Conservation (phyloP, 1,140 invertebrate species). For the Oncopeltus fasciatus region DNA sequence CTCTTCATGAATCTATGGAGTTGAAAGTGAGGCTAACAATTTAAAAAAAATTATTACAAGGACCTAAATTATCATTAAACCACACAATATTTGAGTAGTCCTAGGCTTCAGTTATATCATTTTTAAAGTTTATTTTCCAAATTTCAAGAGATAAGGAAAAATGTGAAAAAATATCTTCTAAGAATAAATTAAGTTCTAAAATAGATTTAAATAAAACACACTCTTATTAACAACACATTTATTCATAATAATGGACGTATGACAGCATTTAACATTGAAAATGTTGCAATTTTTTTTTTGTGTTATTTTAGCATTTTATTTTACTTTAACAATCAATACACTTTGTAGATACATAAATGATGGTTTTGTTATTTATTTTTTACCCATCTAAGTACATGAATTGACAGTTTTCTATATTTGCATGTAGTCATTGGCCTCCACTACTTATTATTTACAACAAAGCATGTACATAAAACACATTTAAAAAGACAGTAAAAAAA, state of each 20-base stretch:
- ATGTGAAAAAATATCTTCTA: no score
- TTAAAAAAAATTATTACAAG: no score
- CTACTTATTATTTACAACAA: conserved; percentile 12
- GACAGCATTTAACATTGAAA: conserved; percentile 20
- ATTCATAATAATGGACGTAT: conserved; percentile 21
- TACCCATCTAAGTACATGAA: conserved; percentile 16
- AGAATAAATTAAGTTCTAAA: no score
- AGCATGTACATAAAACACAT: conserved; percentile 8
- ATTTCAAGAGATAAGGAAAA: no score
- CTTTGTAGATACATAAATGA: conserved; percentile 13
- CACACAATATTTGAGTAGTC: no score
- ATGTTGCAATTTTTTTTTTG: conserved; percentile 13
- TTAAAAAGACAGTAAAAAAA: no score
- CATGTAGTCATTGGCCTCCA: conserved; percentile 1
- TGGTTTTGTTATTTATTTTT: not conserved
- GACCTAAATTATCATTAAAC: no score
- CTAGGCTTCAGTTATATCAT: no score
- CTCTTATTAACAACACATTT: conserved; percentile 17
- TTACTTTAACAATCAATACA: conserved; percentile 16
- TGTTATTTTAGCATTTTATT: conserved; percentile 13
- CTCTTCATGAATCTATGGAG: no score
- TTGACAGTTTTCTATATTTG: conserved; percentile 17
- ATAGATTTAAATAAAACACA: no score
- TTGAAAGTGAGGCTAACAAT: no score
- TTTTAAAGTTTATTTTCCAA: no score